A percentile compares a stretch with the other conserved stretches of the same genome.
These are phyloP conservation scores for Sternarchorhynchus goeldii DNA, from an alignment of 2,797 vertebrate species.

Conservation along the genomic window DNA sequence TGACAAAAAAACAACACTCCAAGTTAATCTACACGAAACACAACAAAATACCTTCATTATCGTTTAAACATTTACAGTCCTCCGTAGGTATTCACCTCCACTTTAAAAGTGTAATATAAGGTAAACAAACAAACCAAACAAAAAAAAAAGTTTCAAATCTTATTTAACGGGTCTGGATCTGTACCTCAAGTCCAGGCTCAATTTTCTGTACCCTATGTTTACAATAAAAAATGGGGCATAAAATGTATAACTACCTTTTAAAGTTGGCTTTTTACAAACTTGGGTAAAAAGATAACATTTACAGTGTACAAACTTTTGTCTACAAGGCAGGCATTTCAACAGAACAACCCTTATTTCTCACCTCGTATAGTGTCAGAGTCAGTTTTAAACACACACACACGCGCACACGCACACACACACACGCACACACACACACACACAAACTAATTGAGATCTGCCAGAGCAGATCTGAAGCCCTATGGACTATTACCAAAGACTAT, in stretches of 20 bases:
- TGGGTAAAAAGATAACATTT: slow-evolving; percentile 90
- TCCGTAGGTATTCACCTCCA: slow-evolving; percentile 82
- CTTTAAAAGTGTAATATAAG: slow-evolving; percentile 84
- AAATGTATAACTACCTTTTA: slow-evolving; percentile 88
- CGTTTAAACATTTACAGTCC: slow-evolving; percentile 90
- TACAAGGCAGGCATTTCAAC: slow-evolving; percentile 87
- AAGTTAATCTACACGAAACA: slow-evolving; percentile 93
- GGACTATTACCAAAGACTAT: slow-evolving; percentile 76
- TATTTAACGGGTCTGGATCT: slow-evolving; percentile 90
- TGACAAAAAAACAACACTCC: slow-evolving; percentile 90
- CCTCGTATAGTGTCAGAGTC: slow-evolving; percentile 87
- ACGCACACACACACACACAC: slow-evolving; percentile 47
- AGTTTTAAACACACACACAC: slow-evolving; percentile 66
- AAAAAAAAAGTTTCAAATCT: slow-evolving; percentile 81
- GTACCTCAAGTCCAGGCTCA: slow-evolving; percentile 93
- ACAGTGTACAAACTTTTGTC: slow-evolving; percentile 99
- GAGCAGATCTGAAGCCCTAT: slow-evolving; percentile 80
- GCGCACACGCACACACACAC: slow-evolving; percentile 30
- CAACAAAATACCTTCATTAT: slow-evolving; percentile 96
- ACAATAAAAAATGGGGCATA: slow-evolving; percentile 84
- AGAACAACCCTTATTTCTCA: slow-evolving; percentile 87
- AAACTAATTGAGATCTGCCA: slow-evolving; percentile 84
- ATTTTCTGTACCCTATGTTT: slow-evolving; percentile 80
- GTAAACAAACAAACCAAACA: slow-evolving; percentile 82
- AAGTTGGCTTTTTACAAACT: slow-evolving; percentile 88